Evolutionary conservation across 2,888 invertebrate species (phyloP), one percentile per base, ranked within the genome.

Genomic region (Orchesellides sinensis): DNA sequence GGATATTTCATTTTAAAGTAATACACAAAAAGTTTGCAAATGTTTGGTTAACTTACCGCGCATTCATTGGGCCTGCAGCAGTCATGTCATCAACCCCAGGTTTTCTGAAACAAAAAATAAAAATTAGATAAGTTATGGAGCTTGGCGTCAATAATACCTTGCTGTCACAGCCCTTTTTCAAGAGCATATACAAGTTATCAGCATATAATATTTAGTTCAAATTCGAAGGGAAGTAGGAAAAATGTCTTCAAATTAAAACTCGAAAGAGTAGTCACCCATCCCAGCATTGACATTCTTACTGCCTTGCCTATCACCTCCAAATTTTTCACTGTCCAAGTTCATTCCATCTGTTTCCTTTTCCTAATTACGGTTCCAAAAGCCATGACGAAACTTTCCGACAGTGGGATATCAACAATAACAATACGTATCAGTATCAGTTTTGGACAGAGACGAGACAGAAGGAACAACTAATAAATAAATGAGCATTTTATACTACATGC

Each of bases 1-100:
- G n/a, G n/a, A n/a, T n/a, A n/a, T n/a, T n/a, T n/a, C n/a, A n/a
- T n/a, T n/a, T n/a, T n/a, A n/a, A n/a, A n/a, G n/a, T n/a, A n/a
- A n/a, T n/a, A n/a, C n/a, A n/a, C n/a, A n/a, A n/a, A n/a, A n/a
- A n/a, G n/a, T n/a, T n/a, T n/a, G n/a, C n/a, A n/a, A n/a, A n/a
- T n/a, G n/a, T n/a, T n/a, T n/a, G n/a, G n/a, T 14, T n/a, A 47
- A 40, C 85, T 83, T 81, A 87, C 84, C 85, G 81, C 47, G 79
- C 81, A 47, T 85, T 83, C 86, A 86, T 84, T n/a, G 83, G 63
- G 32, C 83, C 81, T 49, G 83, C 81, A 81, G 83, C 84, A 65
- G 80, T 82, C 87, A 88, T 86, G 74, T 88, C 87, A 69, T 87
- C 86, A 72, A 87, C 84, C 32, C 86, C 87, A 56, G 87, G 87